Evolutionary conservation across 2,888 invertebrate genomes (phyloP), one percentile per base, ranked within the genome.

Genomic region (Rhingia campestris): DNA sequence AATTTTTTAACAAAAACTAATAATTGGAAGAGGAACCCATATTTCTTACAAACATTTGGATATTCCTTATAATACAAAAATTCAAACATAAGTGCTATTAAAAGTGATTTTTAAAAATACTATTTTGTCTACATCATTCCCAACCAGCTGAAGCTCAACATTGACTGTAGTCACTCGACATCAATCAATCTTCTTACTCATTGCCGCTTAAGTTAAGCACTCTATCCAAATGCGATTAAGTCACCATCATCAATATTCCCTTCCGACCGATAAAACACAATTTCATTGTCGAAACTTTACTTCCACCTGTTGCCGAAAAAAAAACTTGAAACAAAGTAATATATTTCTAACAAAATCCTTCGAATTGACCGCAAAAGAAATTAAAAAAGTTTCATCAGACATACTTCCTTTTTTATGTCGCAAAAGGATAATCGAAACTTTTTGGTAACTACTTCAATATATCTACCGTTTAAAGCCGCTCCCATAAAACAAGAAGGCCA

Each of bases 361-460:
- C 32, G 37, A 51, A 32, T 70, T 70, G 51, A 59, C 70, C 70
- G 32, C 58, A 39, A 22, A 33, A 33, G 70, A 70, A 59, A 70
- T 70, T 59, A 70, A 70, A 70, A 70, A 70, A 70, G 49, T 70
- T 70, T 22, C 22, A 2, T 22, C 22, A 22, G 22, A 22, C 22
- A 2, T 22, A 22, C 22, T 22, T 2, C 22, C 2, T 22, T 22
- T 56, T 56, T 6, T 30, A 4, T 9, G 7, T 4, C 49, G 39
- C 30, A 51, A 59, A 70, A 39, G 51, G 59, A 59, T 70, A 41
- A 49, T 7, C 2, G 9, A 70, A 70, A 70, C 49, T 70, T 70
- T 70, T 4, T 3, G n/a, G 37, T 10, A 70, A 51, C 70, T 49
- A 59, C 51, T 70, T 59, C 59, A 49, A 69, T 56, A 56, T 7